Percentiles rank a stretch among this genome's conserved stretches.
Conservation (phyloP, 2,113 vertebrate genomes). For the Ciconia maguari region DNA sequence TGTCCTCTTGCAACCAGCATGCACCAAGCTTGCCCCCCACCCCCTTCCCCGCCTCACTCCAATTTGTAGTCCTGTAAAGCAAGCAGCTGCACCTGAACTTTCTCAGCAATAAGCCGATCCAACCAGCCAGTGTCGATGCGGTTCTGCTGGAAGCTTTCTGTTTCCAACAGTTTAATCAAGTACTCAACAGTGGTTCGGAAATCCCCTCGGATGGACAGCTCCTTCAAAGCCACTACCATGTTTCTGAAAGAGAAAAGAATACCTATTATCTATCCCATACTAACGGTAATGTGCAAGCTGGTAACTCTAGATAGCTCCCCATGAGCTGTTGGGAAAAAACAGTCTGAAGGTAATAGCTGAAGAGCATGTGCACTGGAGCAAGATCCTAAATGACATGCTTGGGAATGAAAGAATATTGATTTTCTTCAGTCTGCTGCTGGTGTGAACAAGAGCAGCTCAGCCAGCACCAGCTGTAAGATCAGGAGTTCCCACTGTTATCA, state of each 20-base stretch:
- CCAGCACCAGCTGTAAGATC: background rate
- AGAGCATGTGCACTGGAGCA: background rate
- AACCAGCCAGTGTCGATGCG: constrained; percentile 97
- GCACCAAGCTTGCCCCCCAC: no score
- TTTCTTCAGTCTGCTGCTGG: background rate
- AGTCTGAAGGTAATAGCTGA: background rate
- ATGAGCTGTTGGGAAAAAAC: background rate
- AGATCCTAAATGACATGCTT: background rate
- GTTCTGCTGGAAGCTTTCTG: constrained; percentile 96
- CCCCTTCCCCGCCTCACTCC: background rate
- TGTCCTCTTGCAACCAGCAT: background rate
- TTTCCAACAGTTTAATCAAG: constrained; percentile 95
- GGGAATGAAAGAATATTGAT: background rate
- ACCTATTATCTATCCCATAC: background rate
- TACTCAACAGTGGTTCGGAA: constrained; percentile 98
- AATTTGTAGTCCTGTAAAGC: fast-evolving
- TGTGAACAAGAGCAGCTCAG: background rate
- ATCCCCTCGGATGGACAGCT: constrained; percentile 96
- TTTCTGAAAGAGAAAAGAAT: constrained; percentile 77
- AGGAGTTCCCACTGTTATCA: background rate
- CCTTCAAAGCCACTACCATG: constrained; percentile 98
- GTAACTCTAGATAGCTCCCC: background rate
- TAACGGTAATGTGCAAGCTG: fast-evolving
- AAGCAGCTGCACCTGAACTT: constrained; percentile 88
- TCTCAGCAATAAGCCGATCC: constrained; percentile 95